Conservation (phyloP, 2,797 vertebrate species). For the Microchirus variegatus region DNA sequence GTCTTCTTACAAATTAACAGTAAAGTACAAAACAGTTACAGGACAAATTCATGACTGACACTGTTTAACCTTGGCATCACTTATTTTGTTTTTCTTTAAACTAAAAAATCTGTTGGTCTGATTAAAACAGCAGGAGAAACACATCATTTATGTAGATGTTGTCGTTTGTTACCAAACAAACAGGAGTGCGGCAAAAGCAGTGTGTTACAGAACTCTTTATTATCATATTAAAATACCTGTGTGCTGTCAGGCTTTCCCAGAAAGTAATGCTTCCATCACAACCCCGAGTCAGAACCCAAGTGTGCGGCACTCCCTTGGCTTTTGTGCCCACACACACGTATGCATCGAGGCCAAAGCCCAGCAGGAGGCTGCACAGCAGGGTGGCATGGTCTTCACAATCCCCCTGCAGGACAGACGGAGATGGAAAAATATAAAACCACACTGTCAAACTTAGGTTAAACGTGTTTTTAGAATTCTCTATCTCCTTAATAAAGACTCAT, state of each 20-base stretch:
- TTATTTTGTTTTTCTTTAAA: too few species aligned
- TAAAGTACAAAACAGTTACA: not conserved
- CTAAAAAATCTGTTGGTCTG: not conserved
- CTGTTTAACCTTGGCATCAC: not conserved
- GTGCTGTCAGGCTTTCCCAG: constrained; percentile 96
- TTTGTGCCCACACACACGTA: constrained; percentile 97
- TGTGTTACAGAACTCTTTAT: not conserved
- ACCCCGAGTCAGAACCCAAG: constrained; percentile 95
- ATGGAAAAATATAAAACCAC: not conserved
- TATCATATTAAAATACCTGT: constrained; percentile 80
- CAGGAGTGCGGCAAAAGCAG: not conserved
- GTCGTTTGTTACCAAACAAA: not conserved
- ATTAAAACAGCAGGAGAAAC: not conserved
- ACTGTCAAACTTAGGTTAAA: not conserved
- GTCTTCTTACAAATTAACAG: not conserved
- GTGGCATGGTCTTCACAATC: constrained; percentile 97
- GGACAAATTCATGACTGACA: not conserved
- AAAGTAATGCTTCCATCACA: constrained; percentile 91
- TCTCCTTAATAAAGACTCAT: not conserved
- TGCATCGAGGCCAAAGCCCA: constrained; percentile 94
- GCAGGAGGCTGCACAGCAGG: constrained; percentile 93
- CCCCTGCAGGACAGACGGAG: constrained; percentile 79
- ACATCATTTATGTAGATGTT: not conserved
- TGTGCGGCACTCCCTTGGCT: constrained; percentile 87
- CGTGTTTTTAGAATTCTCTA: not conserved